Evolutionary conservation across 2,113 vertebrate genomes (phyloP), one percentile per base, ranked within the genome.

Genomic region (Marmota monax): DNA sequence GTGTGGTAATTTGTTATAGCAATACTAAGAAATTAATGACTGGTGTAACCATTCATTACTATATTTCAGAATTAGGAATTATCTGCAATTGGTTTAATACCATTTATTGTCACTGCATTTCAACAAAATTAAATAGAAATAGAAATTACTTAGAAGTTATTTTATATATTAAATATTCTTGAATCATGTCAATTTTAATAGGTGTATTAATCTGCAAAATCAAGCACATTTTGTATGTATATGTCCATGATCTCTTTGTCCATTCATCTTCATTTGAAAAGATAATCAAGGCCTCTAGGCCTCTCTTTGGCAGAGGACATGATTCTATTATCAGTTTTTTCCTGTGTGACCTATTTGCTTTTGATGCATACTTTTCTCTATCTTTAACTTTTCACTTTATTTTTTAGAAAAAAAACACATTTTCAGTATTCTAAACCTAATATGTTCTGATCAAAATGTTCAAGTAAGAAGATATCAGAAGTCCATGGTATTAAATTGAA

Each of bases 301-400:
- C 11, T 11, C 16, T 7, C 10, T 7, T 32, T 45, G 45, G 5
- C 1, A 56, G 13, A 27, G 25, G 0, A 22, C 3, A 37, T 58
- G 4, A 83, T 74, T 86, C 18, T 58, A 80, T 6, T 34, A 48
- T 51, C 48, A 80, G 34, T 67, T 74, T 80, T 34, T 69, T 86
- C 37, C 45, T 2, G 34, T 70, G 18, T 67, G 25, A 82, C 10
- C 34, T 65, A 37, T 23, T 53, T 14, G 85, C 3, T 90, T 88
- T 63, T 56, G n/a, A 74, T 12, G 7, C 1, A 42, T 83, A 27
- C 39, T 65, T 86, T 84, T 78, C 18, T 67, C 45, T 86, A 2
- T 34, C 14, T 82, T 74, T 73, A 65, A 48, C n/a, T 79, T 90
- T 27, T 18, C 76, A 72, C 7, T 5, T 95, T 45, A 39, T 1